Conservation (phyloP, 2,888 invertebrate species). For the Drosophila mulleri region DNA sequence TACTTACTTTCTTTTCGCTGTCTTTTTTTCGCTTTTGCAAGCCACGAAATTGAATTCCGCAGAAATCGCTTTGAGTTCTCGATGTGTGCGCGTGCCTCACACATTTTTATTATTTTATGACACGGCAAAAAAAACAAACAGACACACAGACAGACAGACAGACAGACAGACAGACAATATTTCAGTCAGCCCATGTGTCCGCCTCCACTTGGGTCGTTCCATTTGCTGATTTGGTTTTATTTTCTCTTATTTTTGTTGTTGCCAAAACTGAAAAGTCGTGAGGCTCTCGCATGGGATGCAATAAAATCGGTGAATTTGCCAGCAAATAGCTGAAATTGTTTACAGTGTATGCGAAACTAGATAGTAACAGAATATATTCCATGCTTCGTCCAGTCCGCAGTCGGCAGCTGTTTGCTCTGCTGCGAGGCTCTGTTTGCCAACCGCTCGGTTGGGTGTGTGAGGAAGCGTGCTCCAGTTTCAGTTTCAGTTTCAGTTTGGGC, state of each 20-base stretch:
- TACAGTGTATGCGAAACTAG: constrained; percentile 7
- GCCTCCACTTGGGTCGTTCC: too few relatives aligned
- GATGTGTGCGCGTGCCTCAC: constrained; percentile 41
- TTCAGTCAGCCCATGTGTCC: background rate
- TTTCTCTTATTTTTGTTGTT: constrained; percentile 19
- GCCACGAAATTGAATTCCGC: constrained; percentile 69
- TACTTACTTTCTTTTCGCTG: background rate
- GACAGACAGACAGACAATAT: background rate
- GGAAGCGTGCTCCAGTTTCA: constrained; percentile 36
- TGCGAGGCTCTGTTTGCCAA: constrained; percentile 45
- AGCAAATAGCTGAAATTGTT: background rate
- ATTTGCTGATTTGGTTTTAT: constrained; percentile 10
- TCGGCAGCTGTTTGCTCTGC: constrained; percentile 13
- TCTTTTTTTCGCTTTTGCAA: constrained; percentile 18
- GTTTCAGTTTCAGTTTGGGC: background rate
- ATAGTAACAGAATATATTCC: background rate
- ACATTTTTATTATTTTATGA: constrained; percentile 75
- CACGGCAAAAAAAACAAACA: constrained; percentile 45
- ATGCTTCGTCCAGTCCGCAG: constrained; percentile 2
- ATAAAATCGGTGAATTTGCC: constrained; percentile 7
- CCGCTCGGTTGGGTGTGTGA: constrained; percentile 32
- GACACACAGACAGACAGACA: background rate
- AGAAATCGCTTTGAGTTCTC: constrained; percentile 69
- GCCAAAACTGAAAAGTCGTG: constrained; percentile 58
- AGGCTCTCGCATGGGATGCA: constrained; percentile 23